These are phyloP conservation scores for Agelaius tricolor DNA, from an alignment of 2,113 vertebrate genomes.

Conservation along the genomic window DNA sequence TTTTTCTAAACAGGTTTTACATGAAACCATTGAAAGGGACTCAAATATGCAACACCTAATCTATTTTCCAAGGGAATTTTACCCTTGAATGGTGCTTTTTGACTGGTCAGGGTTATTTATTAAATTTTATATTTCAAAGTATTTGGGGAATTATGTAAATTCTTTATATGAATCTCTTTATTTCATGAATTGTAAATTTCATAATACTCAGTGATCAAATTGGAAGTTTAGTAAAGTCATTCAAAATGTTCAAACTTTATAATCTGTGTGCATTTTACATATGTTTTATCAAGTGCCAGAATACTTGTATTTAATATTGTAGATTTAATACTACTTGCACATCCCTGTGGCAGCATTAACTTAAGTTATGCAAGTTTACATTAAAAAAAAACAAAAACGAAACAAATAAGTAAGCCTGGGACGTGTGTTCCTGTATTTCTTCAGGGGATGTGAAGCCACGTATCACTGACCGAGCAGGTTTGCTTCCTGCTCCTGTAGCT, in stretches of 20 bases:
- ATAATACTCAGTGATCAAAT: constrained; percentile 82
- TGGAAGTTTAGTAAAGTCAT: constrained; percentile 82
- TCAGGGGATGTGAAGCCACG: constrained; percentile 19
- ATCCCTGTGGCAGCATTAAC: constrained; percentile 51
- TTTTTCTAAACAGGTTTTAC: constrained; percentile 79
- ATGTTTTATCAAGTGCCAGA: constrained; percentile 71
- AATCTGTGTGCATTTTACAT: constrained; percentile 52
- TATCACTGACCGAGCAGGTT: neutral
- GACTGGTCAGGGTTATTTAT: constrained; percentile 92
- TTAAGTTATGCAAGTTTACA: constrained; percentile 26
- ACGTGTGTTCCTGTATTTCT: neutral
- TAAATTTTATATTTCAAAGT: constrained; percentile 89
- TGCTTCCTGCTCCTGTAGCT: neutral
- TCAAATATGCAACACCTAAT: constrained; percentile 87
- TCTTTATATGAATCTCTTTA: constrained; percentile 87
- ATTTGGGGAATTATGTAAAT: constrained; percentile 87
- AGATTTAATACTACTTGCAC: constrained; percentile 36
- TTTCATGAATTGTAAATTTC: constrained; percentile 82
- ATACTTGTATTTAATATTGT: constrained; percentile 59
- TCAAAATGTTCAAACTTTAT: constrained; percentile 79
- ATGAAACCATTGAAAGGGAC: constrained; percentile 84
- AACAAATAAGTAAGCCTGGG: constrained; percentile 16
- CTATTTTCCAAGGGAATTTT: constrained; percentile 85
- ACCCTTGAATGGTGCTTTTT: constrained; percentile 94
- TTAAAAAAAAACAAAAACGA: neutral